phyloP scores from a whole-genome alignment of 1,140 invertebrate genomes.

The Lerema accius region DNA sequence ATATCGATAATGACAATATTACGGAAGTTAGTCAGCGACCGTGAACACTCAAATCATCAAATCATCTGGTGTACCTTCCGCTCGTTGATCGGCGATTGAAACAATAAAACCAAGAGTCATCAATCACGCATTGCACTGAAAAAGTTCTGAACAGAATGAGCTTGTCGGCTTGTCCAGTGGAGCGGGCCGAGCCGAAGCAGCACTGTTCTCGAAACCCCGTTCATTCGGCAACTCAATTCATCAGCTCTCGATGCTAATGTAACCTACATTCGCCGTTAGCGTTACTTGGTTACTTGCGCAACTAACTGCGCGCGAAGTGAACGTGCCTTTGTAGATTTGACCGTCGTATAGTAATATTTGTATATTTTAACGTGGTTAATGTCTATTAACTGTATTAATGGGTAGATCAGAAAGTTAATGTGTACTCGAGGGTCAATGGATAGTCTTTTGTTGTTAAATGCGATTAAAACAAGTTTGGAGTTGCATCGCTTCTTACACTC shows the following conservation, averaged over 20 bases:
- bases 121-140: too few relatives aligned
- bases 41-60: too few relatives aligned
- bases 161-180: background rate
- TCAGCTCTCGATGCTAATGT: conserved; percentile 3
- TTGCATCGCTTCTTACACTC: too few relatives aligned
- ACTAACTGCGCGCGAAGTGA: conserved; percentile 2
- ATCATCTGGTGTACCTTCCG: too few relatives aligned
- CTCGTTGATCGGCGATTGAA: too few relatives aligned
- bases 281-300: background rate
- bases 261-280: conserved; percentile 1
- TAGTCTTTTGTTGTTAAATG: too few relatives aligned
- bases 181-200: background rate
- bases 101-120: too few relatives aligned
- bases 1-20: too few relatives aligned
- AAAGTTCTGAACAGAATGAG: too few relatives aligned
- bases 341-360: background rate
- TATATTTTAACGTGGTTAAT: background rate
- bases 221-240: conserved; percentile 2
- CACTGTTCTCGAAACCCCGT: background rate
- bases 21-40: too few relatives aligned
- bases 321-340: background rate
- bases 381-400: background rate
- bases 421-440: too few relatives aligned
- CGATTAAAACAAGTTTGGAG: too few relatives aligned
- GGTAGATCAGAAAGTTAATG: background rate